Evolutionary conservation across 2,113 vertebrate genomes (phyloP), one percentile per base, ranked within the genome.

Genomic region (Oceanodroma tethys): DNA sequence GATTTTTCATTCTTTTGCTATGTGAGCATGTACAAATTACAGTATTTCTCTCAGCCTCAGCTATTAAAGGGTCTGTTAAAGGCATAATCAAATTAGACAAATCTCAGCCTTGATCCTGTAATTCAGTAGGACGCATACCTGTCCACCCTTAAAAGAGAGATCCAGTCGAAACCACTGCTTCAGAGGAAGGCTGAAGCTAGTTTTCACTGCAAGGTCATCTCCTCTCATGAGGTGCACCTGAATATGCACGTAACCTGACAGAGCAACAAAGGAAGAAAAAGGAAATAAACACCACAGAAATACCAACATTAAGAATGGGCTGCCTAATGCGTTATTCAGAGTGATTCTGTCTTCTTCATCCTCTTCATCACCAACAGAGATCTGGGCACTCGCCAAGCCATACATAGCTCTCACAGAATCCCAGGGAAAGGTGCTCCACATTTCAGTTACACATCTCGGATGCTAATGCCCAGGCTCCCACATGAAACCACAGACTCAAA

Each of bases 81-180:
- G 15, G 26, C 11, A 40, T 29, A 81, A 84, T 53, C 10, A 52
- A 75, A 72, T 66, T 3, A 47, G 32, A 88, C 16, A 52, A 58
- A 40, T 45, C 27, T 50, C 50, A 65, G 60, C 10, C 42, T 27
- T 75, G 59, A 63, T 55, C 27, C 32, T 48, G 13, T 60, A 60
- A 60, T 45, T 62, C 27, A 65, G 43, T 11, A 71, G 50, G 48
- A 79, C 0, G 5, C 23, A 21, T 98, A 99, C 99, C 99, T 98
- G 97, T 84, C 98, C 98, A 84, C 98, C 98, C 17, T 95, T 97
- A 79, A 99, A 97, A 65, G 98, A 98, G 81, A 99, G 88, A 95
- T 99, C 99, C 76, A 99, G 97, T 55, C 99, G 98, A 90, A 99
- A 98, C 99, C 99, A 99, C 56, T 98, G 98, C 95, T 97, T 96